A percentile compares a stretch with the other conserved stretches of the same genome.
Conservation (phyloP, 53 echinoderm and acorn worm species). For the Henricia sp. region DNA sequence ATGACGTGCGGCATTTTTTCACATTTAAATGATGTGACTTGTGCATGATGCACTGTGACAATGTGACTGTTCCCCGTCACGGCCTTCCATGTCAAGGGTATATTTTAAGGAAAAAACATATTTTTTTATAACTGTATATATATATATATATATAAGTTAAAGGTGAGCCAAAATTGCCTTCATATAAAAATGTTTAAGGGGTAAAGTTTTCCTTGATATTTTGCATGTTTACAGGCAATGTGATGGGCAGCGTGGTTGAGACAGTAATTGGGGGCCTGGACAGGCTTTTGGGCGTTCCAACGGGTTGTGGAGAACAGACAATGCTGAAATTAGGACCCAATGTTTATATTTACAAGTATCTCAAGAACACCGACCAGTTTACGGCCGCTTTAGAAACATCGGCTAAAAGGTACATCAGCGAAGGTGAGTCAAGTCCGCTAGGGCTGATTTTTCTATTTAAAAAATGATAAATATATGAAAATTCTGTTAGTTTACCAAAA, state of each 20-base stretch:
- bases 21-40: no score
- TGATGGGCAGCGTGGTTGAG: slow-evolving; percentile 11
- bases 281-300: background rate
- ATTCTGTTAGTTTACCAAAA: no score
- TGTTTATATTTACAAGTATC: slow-evolving; percentile 82
- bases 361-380: slow-evolving; percentile 61
- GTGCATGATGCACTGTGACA: no score
- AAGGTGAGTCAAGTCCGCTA: slow-evolving; percentile 47
- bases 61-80: no score
- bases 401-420: slow-evolving; percentile 44
- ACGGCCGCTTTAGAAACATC: slow-evolving; percentile 59
- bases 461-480: no score
- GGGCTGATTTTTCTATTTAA: no score
- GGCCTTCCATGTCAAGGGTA: no score
- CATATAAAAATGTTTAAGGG: background rate
- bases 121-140: no score
- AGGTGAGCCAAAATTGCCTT: no score
- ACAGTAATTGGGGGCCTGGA: slow-evolving; percentile 40
- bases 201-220: background rate
- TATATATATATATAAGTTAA: no score
- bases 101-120: background rate
- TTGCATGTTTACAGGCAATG: slow-evolving; percentile 9
- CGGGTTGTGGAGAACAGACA: slow-evolving; percentile 80
- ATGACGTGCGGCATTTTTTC: no score
- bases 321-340: slow-evolving; percentile 77